Evolutionary conservation across 2,888 invertebrate genomes (phyloP), one percentile per base, ranked within the genome.

Genomic region (Tribolium freemani): DNA sequence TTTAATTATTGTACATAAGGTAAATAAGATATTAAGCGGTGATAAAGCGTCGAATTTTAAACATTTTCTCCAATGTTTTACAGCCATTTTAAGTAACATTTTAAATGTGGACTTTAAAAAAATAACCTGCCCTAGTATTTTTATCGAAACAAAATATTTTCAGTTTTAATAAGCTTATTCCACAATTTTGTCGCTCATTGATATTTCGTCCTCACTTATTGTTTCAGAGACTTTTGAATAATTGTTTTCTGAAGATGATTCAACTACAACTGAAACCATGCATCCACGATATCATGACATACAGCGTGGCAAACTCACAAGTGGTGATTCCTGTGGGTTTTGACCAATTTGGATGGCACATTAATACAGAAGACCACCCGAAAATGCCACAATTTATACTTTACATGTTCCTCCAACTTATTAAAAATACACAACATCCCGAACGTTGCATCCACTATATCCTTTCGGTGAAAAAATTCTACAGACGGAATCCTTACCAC

Each of bases 401-500:
- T 72, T 84, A 87, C 78, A 90, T 91, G 90, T 86, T 88, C 69
- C 81, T 80, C 5, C 88, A 89, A 61, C 85, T 88, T 0, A 86
- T 89, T 45, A 88, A 86, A 10, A 77, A 84, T 0, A 84, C 86
- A 60, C 86, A 89, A 66, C 86, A 89, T 8, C 75, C 86, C 5
- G 72, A 76, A 0, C 77, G 77, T 1, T 76, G 89, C 13, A 87
- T 87, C 0, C 86, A 83, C 78, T 91, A 90, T 78, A 84, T 89
- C 0, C 83, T 91, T 8, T 88, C 89, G 0, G 84, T 89, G 0
- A 79, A 82, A 73, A 86, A 87, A 72, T 82, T 84, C 71, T 91
- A 91, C 77, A 84, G 90, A 2, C 76, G 85, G 45, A 90, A 90
- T 76, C 88, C 90, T 0, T 92, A 91, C 78, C 91, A 91, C 77